A percentile compares a stretch with the other conserved stretches of the same genome.
Conservation (phyloP, 2,888 invertebrate species). For the Drosophila ustulata region DNA sequence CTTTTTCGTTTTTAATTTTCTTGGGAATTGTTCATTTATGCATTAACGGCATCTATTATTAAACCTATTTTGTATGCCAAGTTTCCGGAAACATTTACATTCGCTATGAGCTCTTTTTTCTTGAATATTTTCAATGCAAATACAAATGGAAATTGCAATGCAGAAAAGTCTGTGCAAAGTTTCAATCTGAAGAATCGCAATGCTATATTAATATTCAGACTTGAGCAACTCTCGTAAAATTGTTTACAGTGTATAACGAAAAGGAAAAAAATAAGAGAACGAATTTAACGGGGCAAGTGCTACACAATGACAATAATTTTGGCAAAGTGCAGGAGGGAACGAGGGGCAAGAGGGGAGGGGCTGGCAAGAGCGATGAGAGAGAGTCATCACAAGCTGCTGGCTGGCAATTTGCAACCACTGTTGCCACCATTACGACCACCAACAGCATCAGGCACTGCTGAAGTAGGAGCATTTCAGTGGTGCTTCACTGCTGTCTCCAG, state of each 20-base stretch:
- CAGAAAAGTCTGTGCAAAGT: neutral
- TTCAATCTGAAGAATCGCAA: neutral
- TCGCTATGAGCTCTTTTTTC: neutral
- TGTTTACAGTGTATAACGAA: conserved; percentile 43
- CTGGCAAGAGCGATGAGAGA: neutral
- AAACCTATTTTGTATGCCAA: neutral
- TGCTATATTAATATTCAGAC: neutral
- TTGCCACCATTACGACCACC: conserved; percentile 54
- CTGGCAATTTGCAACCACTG: conserved; percentile 71
- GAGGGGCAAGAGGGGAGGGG: neutral
- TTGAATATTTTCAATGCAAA: neutral
- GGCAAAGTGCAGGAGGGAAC: conserved; percentile 3
- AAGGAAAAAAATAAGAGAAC: neutral
- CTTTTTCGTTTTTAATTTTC: too few species aligned
- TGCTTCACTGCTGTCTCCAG: conserved; percentile 26
- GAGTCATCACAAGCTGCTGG: conserved; percentile 54
- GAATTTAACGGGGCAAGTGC: conserved; percentile 44
- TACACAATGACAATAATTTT: conserved; percentile 58
- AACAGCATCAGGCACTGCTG: conserved; percentile 15
- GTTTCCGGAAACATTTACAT: neutral
- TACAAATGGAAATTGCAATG: neutral
- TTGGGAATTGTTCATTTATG: neutral
- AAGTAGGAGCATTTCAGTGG: conserved; percentile 25
- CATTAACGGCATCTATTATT: neutral
- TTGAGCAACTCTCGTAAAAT: conserved; percentile 7